Evolutionary conservation across 1,140 invertebrate species (phyloP), one percentile per base, ranked within the genome.

Genomic region (Sipha flava): DNA sequence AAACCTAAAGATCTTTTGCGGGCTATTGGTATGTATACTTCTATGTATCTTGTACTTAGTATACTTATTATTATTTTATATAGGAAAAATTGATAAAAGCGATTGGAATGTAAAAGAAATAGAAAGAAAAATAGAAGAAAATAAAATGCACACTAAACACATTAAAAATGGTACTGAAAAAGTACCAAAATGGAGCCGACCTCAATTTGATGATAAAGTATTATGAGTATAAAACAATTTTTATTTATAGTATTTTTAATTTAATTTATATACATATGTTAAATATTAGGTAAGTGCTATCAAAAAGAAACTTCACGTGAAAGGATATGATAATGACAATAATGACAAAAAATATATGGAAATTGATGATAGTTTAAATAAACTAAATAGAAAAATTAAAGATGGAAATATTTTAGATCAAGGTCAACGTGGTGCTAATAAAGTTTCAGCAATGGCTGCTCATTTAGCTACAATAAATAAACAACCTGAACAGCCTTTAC

Each of bases 51-150:
- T 10, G 14, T 47, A 40, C 1, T 29, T 59, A 6, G 21, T 16
- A 18, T 31, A 18, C 12, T 80, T 29, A 37, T 34, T 49, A 16
- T 37, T 23, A 29, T 66, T 49, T 16, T 79, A 21, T 64, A 4
- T 64, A 89, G 89, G 94, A 82, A 95, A 94, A 87, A 94, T 97
- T 75, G 93, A 95, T 83, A 92, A 92, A 81, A 93, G 90, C 54
- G 95, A 97, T 86, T 97, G 95, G 95, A 95, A 96, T 86, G 90
- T 96, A 4, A 93, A 93, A 81, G 91, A 94, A 85, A 94, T 96
- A 31, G 94, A 96, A 83, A 93, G 94, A 83, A 95, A 96, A 87
- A 95, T 95, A 9, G 89, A 92, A 83, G 92, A 95, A 85, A 95
- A 92, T 82, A 92, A 92, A 85, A 88, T 92, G 83, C 90, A 91